Conservation (phyloP, 2,888 invertebrate genomes). For the Leptinotarsa rubiginosa region DNA sequence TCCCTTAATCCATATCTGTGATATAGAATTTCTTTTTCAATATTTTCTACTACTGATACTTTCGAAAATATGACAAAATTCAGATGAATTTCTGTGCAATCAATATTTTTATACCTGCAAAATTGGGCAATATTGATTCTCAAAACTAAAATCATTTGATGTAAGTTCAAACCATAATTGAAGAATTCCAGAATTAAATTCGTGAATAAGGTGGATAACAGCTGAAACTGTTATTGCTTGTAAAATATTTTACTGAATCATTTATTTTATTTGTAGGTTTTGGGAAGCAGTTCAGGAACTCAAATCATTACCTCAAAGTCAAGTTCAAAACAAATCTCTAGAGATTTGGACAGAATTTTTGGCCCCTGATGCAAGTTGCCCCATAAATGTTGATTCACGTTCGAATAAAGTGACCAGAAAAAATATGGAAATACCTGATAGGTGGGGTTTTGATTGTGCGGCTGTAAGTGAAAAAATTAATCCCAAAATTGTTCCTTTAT, state of each 20-base stretch:
- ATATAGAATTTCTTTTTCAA: too few relatives aligned
- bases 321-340: constrained; percentile 83
- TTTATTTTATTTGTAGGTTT: constrained; percentile 73
- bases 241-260: background rate
- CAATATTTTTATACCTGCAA: too few relatives aligned
- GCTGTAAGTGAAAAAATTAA: constrained; percentile 75
- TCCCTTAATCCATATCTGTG: too few relatives aligned
- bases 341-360: constrained; percentile 96
- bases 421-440: constrained; percentile 84
- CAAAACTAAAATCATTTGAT: too few relatives aligned
- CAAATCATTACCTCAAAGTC: constrained; percentile 87
- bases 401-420: constrained; percentile 87
- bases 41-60: too few relatives aligned
- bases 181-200: too few relatives aligned
- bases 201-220: too few relatives aligned
- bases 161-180: too few relatives aligned
- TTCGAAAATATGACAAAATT: too few relatives aligned
- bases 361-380: constrained; percentile 92
- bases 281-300: constrained; percentile 95
- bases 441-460: constrained; percentile 97
- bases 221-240: background rate
- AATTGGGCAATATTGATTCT: too few relatives aligned
- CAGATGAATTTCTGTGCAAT: too few relatives aligned
- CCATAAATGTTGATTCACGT: constrained; percentile 96
- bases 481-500: background rate